Base-by-base conservation (phyloP, 2,888 invertebrate species). In the Protophormia terraenovae region DNA sequence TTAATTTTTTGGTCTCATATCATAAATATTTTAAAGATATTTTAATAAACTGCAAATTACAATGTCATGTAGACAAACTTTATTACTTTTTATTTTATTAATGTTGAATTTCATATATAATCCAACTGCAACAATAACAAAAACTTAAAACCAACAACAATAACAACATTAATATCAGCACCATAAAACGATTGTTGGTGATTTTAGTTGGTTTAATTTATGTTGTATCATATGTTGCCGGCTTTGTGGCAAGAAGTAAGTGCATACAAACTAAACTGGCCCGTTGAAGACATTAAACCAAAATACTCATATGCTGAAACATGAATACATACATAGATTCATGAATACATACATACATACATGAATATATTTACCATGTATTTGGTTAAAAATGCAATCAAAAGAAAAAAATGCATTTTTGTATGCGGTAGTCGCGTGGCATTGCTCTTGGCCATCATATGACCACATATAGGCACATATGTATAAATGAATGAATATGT, bases 361-460 rank as follows among this genome's bases (percentile, higher is more conserved):
- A 8, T 27, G 16, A 10, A 8, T 19, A 19, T 64, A 16, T 66
- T n/a, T n/a, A n/a, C n/a, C n/a, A 38, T 16, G n/a, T 38, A 38
- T 69, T n/a, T 58, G 58, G 32, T 55, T 32, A 69, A 64, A 50
- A 71, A 50, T 50, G 64, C 75, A 47, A 58, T 50, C 62, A 50
- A 32, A 32, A 32, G 32, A 6, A 8, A 58, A 67, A 53, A 64
- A 69, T 76, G n/a, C 53, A 35, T 62, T 24, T n/a, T 53, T 62
- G 67, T 64, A 73, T 85, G 82, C 85, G 82, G 81, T 75, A 85
- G 85, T 82, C 82, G 85, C 71, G 82, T 82, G 77, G 78, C 82
- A 82, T 82, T 85, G 85, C 81, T 75, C 85, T 82, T 85, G 81
- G 78, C 77, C 81, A 78, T 84, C 77, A 66, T 62, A 64, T 58